Evolutionary conservation across 2,888 invertebrate species (phyloP).

Genomic region (Psylliodes chrysocephalus): DNA sequence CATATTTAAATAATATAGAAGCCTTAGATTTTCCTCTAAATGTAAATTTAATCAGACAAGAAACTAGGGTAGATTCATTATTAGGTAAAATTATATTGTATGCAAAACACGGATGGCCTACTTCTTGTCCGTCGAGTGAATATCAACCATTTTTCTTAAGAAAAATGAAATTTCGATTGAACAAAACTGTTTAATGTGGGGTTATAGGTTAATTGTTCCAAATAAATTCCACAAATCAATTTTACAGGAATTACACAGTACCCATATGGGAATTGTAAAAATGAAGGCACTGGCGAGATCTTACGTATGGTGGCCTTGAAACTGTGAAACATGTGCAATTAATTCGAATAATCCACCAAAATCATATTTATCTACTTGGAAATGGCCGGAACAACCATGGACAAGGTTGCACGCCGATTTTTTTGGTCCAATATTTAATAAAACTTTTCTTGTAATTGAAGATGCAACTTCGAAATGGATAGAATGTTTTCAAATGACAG

Average conservation of each 20-base stretch:
- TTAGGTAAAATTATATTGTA: slow-evolving; percentile 32
- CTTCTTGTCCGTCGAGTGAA: too few species aligned
- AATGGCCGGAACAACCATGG: slow-evolving; percentile 28
- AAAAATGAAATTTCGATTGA: too few species aligned
- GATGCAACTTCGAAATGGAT: slow-evolving; percentile 30
- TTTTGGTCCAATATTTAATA: slow-evolving; percentile 11
- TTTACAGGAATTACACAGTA: slow-evolving; percentile 29
- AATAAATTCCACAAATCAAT: slow-evolving; percentile 13
- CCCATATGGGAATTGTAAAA: too few species aligned
- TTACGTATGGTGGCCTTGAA: slow-evolving; percentile 53
- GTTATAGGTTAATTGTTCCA: slow-evolving; percentile 19
- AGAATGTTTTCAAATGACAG: too few species aligned
- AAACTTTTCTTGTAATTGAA: slow-evolving; percentile 1
- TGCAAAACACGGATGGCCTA: slow-evolving; percentile 27
- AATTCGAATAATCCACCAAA: too few species aligned
- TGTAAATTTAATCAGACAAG: slow-evolving; percentile 24
- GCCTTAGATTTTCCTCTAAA: slow-evolving; percentile 15
- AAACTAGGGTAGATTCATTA: slow-evolving; percentile 20
- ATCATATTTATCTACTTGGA: too few species aligned
- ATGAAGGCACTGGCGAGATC: too few species aligned
- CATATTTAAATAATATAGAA: slow-evolving; percentile 27
- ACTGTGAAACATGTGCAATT: too few species aligned
- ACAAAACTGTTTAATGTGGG: too few species aligned
- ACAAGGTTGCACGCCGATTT: slow-evolving; percentile 30
- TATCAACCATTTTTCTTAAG: neutral